Evolutionary conservation across 2,797 vertebrate species (phyloP).

Genomic region (Spinus pinus): DNA sequence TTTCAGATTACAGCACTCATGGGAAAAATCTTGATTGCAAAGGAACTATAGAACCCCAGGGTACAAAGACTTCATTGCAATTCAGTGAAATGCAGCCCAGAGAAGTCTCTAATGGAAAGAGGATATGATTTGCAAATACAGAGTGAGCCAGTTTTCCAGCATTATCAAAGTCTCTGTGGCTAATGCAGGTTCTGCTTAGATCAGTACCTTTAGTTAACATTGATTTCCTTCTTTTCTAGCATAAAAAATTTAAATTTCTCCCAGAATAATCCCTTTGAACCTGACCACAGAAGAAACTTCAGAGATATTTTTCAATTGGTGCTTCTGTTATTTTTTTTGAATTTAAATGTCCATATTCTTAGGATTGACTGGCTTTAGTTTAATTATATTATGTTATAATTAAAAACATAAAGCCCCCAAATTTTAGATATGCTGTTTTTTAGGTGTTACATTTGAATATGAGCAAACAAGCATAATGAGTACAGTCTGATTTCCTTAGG

Average conservation of each 20-base stretch:
- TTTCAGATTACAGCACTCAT: background rate
- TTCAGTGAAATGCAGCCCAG: background rate
- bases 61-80: background rate
- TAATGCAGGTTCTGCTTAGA: background rate
- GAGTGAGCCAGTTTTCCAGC: background rate
- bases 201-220: background rate
- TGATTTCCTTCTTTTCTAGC: background rate
- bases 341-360: background rate
- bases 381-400: background rate
- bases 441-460: background rate
- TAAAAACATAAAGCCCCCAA: background rate
- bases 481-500: background rate
- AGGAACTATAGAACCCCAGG: background rate
- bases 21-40: constrained; percentile 2
- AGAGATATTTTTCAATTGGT: background rate
- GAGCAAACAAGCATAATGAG: background rate
- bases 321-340: background rate
- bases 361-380: background rate
- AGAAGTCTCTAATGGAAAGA: background rate
- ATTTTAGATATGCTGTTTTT: background rate
- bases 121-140: background rate
- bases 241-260: constrained; percentile 18
- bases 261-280: background rate
- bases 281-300: background rate
- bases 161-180: background rate